Base-by-base conservation (phyloP, 2,113 vertebrate genomes). In the Capra hircus region DNA sequence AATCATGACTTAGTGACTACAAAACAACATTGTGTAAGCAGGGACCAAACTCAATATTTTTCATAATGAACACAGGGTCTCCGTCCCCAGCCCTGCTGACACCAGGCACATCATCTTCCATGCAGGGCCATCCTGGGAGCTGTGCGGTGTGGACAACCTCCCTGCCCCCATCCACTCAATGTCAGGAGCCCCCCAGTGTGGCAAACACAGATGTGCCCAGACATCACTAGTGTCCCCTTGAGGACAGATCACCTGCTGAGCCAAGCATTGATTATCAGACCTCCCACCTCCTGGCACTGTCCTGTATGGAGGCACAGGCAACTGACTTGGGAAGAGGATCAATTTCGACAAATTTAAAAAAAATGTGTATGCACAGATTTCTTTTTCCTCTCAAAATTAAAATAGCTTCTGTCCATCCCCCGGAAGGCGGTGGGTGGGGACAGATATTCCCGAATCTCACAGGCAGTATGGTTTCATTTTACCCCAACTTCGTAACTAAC, bases 81-180 rank as follows among this genome's bases (percentile, higher is more conserved):
- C 50, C 3, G 7, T 50, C 12, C 15, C 36, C 21, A 1, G 36
- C 33, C 5, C 55, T 45, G 40, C 1, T 1, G 25, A 45, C 55
- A 16, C 0, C 2, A 6, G 28, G 30, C 0, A 0, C 17, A 30
- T 16, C 28, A 11, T 45, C 36, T 57, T n/a, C 40, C 30, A 25
- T 5, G 6, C 19, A 17, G 91, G 27, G 28, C 30, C 0, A 0
- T 71, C 59, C 90, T 36, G 43, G 28, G 62, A 8, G 7, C 36
- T 27, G 21, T 7, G 28, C 13, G 7, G 8, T 2, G 23, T 4
- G 43, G 3, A 64, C 50, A 4, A 93, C 6, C 14, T 25, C 64
- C 48, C 13, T 36, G 14, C 48, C 80, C 45, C 45, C 19, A 21
- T 10, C 57, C 28, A 19, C 60, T 28, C 3, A 8, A 53, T 10